A percentile compares a stretch with the other conserved stretches of the same genome.
Conservation (phyloP, 1,140 invertebrate species). For the Goniozus legneri region DNA sequence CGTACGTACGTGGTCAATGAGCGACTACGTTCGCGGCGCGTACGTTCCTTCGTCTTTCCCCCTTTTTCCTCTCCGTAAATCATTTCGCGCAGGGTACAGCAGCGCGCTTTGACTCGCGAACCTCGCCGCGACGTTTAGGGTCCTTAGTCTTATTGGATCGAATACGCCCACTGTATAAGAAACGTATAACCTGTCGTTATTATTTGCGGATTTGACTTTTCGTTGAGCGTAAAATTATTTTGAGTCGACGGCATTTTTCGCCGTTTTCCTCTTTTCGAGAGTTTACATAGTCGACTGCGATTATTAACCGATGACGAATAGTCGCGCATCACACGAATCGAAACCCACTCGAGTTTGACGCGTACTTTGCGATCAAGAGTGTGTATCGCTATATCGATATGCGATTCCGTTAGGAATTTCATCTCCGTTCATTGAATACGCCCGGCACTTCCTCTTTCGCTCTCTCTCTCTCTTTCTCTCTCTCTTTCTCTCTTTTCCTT, state of each 20-base stretch:
- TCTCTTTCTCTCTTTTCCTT: slow-evolving; percentile 1
- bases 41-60: slow-evolving; percentile 7
- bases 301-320: no score
- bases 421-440: slow-evolving; percentile 26
- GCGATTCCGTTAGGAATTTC: slow-evolving; percentile 39
- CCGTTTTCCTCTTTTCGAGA: not conserved
- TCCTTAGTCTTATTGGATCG: slow-evolving; percentile 21
- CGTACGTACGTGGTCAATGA: not conserved
- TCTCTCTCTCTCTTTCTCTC: no score
- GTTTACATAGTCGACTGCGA: not conserved
- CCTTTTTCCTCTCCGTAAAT: slow-evolving; percentile 28
- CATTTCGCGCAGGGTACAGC: slow-evolving; percentile 12
- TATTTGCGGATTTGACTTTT: no score
- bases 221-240: no score
- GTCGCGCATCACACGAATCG: no score
- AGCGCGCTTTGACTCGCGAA: slow-evolving; percentile 12
- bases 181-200: no score
- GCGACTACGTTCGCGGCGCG: not conserved
- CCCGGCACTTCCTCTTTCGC: not conserved
- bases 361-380: no score
- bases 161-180: no score
- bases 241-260: slow-evolving; percentile 18
- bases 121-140: slow-evolving; percentile 23
- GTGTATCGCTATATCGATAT: no score
- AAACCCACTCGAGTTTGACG: no score